Conservation (phyloP, 2,888 invertebrate genomes). For the Mystacides longicornis region DNA sequence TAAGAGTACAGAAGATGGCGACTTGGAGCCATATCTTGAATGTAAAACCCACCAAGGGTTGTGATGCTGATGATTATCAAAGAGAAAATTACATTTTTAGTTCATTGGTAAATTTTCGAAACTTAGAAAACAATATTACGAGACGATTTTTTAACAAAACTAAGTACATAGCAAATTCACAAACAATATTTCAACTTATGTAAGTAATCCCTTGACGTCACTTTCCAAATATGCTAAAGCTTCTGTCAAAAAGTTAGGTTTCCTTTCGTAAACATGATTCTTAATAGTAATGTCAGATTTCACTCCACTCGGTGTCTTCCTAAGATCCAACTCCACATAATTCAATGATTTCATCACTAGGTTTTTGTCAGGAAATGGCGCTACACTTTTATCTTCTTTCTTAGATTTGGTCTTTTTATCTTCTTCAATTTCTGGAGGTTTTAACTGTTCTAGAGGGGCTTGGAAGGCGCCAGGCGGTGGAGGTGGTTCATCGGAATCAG, state of each 20-base stretch:
- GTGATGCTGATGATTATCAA: too few species aligned
- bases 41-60: too few species aligned
- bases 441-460: neutral
- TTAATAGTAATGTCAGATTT: neutral
- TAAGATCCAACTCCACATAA: slow-evolving; percentile 47
- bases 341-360: slow-evolving; percentile 43
- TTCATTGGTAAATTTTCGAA: too few species aligned
- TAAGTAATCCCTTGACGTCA: slow-evolving; percentile 44
- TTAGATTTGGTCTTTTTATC: neutral
- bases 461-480: slow-evolving; percentile 25
- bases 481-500: slow-evolving; percentile 25
- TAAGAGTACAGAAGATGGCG: too few species aligned
- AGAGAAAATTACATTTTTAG: too few species aligned
- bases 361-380: slow-evolving; percentile 44
- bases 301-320: slow-evolving; percentile 28
- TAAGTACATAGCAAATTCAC: neutral
- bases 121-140: too few species aligned
- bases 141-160: neutral
- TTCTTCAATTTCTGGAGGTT: neutral
- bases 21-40: too few species aligned
- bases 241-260: slow-evolving; percentile 37
- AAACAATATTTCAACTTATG: slow-evolving; percentile 13
- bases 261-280: slow-evolving; percentile 6
- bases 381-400: neutral
- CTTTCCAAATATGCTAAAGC: slow-evolving; percentile 41